Evolutionary conservation across 2,797 vertebrate species (phyloP).

Genomic region (Enoplosus armatus): DNA sequence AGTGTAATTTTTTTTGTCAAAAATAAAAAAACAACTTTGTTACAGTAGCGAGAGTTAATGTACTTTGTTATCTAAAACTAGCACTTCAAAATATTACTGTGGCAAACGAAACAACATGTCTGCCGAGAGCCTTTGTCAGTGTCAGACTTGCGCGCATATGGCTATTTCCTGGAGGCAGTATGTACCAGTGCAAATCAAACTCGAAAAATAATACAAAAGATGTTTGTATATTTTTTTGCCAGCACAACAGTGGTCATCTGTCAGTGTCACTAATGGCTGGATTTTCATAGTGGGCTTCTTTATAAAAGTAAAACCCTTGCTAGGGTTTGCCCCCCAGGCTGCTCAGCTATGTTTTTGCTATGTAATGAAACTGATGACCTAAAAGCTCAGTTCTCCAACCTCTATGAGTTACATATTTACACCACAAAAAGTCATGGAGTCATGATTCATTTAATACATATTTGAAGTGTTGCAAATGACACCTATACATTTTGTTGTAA

Average conservation of each 20-base stretch:
- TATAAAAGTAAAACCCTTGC: neutral
- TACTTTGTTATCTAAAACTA: neutral
- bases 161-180: conserved; percentile 2
- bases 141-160: neutral
- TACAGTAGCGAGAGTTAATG: neutral
- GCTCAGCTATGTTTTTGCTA: neutral
- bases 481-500: neutral
- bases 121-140: neutral
- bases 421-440: neutral
- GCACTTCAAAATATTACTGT: neutral
- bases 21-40: neutral
- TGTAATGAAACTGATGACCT: neutral
- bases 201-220: too few relatives aligned
- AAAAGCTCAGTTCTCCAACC: neutral
- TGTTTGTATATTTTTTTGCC: neutral
- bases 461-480: neutral
- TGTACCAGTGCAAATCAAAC: too few relatives aligned
- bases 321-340: neutral
- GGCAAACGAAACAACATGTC: neutral
- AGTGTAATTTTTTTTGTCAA: neutral
- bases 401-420: neutral
- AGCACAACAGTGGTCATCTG: neutral
- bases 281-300: neutral
- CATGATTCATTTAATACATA: neutral
- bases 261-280: neutral